These are phyloP conservation scores for Edolisoma coerulescens DNA, from an alignment of 2,113 vertebrate species.

Conservation along the genomic window DNA sequence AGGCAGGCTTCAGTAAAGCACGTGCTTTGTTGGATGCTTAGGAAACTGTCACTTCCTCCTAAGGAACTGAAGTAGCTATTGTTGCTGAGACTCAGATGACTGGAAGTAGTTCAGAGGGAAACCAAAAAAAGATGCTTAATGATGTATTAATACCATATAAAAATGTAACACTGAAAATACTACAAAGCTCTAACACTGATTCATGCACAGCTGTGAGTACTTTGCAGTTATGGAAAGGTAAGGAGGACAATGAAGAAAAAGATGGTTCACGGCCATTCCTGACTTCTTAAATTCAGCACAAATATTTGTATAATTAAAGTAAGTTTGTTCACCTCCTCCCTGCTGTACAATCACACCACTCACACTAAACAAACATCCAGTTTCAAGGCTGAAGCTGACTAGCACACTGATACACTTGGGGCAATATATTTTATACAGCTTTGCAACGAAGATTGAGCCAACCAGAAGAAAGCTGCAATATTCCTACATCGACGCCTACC, in stretches of 20 bases:
- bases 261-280: accelerated
- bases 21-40: accelerated
- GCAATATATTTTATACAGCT: not conserved
- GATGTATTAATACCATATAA: not conserved
- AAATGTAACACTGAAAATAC: not conserved
- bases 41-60: not conserved
- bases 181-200: not conserved
- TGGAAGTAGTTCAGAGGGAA: not conserved
- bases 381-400: not conserved
- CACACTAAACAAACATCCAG: not conserved
- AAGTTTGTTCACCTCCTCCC: not conserved
- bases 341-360: not conserved
- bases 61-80: not conserved
- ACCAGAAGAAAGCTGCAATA: not conserved
- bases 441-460: not conserved
- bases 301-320: not conserved
- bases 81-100: not conserved
- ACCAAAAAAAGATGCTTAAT: not conserved
- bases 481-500: accelerated
- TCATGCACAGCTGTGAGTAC: not conserved
- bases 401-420: accelerated
- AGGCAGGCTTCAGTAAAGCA: not conserved
- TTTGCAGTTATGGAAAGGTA: not conserved
- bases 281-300: not conserved
- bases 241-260: not conserved